These are phyloP conservation scores for Rhinichthys klamathensis DNA, from an alignment of 2,113 vertebrate genomes.

Conservation along the genomic window DNA sequence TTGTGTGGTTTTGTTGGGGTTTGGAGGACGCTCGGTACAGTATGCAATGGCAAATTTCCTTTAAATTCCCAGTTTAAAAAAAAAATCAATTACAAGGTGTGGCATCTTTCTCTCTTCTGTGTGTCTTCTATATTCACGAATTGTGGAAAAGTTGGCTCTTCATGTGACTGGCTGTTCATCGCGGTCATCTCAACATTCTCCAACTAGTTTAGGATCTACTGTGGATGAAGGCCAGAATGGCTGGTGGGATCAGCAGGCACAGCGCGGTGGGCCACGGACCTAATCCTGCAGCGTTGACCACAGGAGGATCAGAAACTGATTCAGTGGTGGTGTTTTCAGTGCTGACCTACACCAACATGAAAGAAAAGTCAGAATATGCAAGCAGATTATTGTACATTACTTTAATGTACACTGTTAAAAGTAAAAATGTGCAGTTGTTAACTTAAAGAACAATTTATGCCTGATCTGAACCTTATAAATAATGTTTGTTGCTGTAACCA, in stretches of 20 bases:
- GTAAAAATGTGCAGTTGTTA: neutral
- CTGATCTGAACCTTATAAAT: neutral
- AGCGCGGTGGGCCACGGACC: neutral
- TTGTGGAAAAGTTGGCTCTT: conserved; percentile 42
- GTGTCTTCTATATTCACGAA: conserved; percentile 1
- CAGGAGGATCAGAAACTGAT: rapidly evolving
- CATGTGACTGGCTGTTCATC: neutral
- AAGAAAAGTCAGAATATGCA: neutral
- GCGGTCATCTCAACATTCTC: conserved; percentile 1
- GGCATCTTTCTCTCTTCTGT: neutral
- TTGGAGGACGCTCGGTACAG: neutral
- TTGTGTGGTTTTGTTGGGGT: neutral
- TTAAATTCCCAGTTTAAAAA: neutral
- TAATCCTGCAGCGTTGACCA: neutral
- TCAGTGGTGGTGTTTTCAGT: rapidly evolving
- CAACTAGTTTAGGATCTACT: conserved; percentile 34
- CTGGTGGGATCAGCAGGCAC: conserved; percentile 52
- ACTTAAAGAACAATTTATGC: neutral
- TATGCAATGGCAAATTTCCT: neutral
- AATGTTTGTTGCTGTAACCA: neutral
- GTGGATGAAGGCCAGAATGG: conserved; percentile 44
- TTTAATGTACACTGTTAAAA: neutral
- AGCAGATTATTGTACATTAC: neutral
- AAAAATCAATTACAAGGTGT: neutral
- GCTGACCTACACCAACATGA: neutral